Evolutionary conservation across 2,888 invertebrate genomes (phyloP).

Genomic region (Chrysina gloriosa): DNA sequence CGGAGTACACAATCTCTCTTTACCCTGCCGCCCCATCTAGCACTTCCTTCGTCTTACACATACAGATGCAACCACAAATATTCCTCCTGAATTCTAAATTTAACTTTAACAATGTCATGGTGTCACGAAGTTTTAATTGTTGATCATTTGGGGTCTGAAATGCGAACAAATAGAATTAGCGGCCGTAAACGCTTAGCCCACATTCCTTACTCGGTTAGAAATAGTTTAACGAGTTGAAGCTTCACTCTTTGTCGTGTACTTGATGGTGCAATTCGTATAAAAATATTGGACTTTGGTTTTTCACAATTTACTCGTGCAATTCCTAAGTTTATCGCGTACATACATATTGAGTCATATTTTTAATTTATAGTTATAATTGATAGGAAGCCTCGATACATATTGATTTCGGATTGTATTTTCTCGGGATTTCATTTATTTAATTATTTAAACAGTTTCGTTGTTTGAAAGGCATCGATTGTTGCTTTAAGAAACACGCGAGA

Average conservation of each 20-base stretch:
- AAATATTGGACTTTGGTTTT: too few relatives aligned
- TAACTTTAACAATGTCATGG: constrained; percentile 53
- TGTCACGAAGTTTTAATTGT: constrained; percentile 55
- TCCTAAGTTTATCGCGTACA: too few relatives aligned
- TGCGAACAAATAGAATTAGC: constrained; percentile 29
- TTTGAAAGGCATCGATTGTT: too few relatives aligned
- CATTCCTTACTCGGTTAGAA: background rate
- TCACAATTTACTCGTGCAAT: too few relatives aligned
- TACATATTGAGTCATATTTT: too few relatives aligned
- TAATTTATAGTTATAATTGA: too few relatives aligned
- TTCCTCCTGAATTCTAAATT: constrained; percentile 48
- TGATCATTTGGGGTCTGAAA: constrained; percentile 41
- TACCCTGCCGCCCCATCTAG: constrained; percentile 23
- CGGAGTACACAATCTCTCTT: constrained; percentile 16
- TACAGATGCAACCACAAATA: constrained; percentile 50
- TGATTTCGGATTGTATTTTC: too few relatives aligned
- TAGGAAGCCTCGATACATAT: too few relatives aligned
- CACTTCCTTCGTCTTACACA: constrained; percentile 39
- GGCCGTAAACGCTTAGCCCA: constrained; percentile 19
- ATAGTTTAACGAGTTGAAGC: background rate
- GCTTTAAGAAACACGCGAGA: too few relatives aligned
- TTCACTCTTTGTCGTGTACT: background rate
- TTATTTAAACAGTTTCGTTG: too few relatives aligned
- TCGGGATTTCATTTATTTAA: too few relatives aligned
- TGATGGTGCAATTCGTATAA: too few relatives aligned